Conservation (phyloP, 2,797 vertebrate species). For the Gymnodraco acuticeps region DNA sequence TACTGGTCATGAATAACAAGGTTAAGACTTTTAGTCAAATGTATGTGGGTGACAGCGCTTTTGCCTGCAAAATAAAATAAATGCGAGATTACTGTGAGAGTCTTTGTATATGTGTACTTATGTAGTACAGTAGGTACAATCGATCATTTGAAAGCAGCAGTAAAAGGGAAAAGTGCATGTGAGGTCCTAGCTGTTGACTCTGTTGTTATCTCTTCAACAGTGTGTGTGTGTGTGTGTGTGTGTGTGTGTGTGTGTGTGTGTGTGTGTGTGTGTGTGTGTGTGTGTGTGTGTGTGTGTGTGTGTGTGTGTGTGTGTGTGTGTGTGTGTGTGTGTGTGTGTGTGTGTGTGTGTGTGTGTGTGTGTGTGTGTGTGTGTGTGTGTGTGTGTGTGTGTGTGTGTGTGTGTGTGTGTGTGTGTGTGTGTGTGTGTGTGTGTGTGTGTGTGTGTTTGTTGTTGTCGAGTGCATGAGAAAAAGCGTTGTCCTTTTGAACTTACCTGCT, state of each 20-base stretch:
- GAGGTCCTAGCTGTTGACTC: background rate
- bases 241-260: background rate
- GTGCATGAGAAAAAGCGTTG: constrained; percentile 30
- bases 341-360: constrained; percentile 3
- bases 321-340: constrained; percentile 2
- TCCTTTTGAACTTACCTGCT: constrained; percentile 37
- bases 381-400: constrained; percentile 3
- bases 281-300: constrained; percentile 5
- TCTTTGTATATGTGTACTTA: background rate
- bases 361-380: background rate
- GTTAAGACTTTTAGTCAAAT: constrained; percentile 13
- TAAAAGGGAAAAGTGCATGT: constrained; percentile 2
- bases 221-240: background rate
- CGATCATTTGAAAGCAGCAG: constrained; percentile 13
- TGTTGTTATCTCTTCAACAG: constrained; percentile 4
- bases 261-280: constrained; percentile 20
- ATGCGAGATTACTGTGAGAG: background rate
- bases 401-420: background rate
- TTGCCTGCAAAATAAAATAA: background rate
- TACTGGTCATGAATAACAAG: constrained; percentile 18
- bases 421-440: constrained; percentile 3
- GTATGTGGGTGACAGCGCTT: constrained; percentile 8
- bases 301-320: background rate
- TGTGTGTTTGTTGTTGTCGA: constrained; percentile 17
- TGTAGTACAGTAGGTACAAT: background rate